These are phyloP conservation scores for Phalanger gymnotis DNA, from an alignment of 2,797 vertebrate species.

Conservation along the genomic window DNA sequence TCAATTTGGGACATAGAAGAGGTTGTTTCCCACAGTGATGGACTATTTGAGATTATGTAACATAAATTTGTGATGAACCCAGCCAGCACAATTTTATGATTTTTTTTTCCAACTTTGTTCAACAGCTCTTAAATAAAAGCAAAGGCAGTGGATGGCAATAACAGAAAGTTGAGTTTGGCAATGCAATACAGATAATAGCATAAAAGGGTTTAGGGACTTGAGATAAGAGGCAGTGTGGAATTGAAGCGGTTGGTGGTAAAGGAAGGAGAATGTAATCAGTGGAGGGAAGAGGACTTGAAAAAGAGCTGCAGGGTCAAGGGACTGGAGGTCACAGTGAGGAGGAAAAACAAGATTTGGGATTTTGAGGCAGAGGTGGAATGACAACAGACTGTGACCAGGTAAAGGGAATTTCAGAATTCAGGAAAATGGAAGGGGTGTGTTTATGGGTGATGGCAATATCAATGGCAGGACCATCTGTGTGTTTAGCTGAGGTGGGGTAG, in stretches of 20 bases:
- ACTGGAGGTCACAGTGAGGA: not conserved
- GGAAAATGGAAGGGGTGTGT: not conserved
- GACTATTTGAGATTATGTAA: not conserved
- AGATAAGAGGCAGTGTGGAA: not conserved
- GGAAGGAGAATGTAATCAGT: not conserved
- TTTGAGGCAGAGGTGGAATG: not conserved
- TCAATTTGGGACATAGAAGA: not conserved
- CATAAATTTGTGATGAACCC: not conserved
- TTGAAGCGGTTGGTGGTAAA: not conserved
- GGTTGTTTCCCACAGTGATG: not conserved
- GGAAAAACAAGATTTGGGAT: not conserved
- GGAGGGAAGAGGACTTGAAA: not conserved
- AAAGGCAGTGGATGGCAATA: not conserved
- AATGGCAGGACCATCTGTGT: not conserved
- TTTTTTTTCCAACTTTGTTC: not conserved
- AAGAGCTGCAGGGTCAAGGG: not conserved
- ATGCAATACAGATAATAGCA: not conserved
- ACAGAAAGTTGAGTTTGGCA: not conserved
- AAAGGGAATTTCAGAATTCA: not conserved
- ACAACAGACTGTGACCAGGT: not conserved
- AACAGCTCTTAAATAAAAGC: not conserved
- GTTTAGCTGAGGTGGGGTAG: not conserved
- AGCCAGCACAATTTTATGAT: not conserved
- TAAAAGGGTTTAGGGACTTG: not conserved
- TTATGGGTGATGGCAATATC: not conserved